Conservation (phyloP, 2,113 vertebrate species). For the Lophius piscatorius region DNA sequence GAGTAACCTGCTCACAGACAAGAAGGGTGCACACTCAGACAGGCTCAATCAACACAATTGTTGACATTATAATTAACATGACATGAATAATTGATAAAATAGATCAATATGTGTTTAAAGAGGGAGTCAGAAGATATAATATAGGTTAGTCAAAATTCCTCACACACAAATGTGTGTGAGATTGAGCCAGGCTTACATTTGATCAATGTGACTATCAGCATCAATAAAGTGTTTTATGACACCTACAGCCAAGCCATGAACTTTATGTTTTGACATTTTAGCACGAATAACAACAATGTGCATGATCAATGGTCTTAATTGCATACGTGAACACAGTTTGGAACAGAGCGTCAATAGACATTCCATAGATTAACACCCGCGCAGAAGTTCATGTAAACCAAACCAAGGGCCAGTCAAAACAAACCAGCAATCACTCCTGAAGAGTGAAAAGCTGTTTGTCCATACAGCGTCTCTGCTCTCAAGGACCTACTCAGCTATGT, state of each 20-base stretch:
- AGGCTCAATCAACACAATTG: too few species aligned
- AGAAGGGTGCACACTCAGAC: too few species aligned
- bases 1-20: too few species aligned
- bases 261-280: slow-evolving; percentile 55
- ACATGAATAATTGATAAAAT: too few species aligned
- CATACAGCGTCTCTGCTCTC: slow-evolving; percentile 30
- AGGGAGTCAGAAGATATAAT: too few species aligned
- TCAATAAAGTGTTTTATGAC: slow-evolving; percentile 51
- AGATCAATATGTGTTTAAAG: too few species aligned
- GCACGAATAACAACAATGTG: slow-evolving; percentile 49
- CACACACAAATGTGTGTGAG: slow-evolving; percentile 11
- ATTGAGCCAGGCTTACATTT: slow-evolving; percentile 17
- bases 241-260: slow-evolving; percentile 33
- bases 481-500: not conserved
- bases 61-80: too few species aligned
- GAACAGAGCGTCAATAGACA: slow-evolving; percentile 51
- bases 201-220: slow-evolving; percentile 38
- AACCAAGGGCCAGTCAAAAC: slow-evolving; percentile 57
- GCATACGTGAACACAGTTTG: slow-evolving; percentile 47
- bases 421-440: slow-evolving; percentile 56
- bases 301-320: slow-evolving; percentile 47
- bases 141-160: too few species aligned
- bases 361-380: slow-evolving; percentile 62
- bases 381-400: slow-evolving; percentile 54
- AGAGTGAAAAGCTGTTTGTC: slow-evolving; percentile 52